Percentiles rank a stretch among this genome's conserved stretches.
phyloP scores from a whole-genome alignment of 2,888 invertebrate species.

The Scaptomyza tumidula region DNA sequence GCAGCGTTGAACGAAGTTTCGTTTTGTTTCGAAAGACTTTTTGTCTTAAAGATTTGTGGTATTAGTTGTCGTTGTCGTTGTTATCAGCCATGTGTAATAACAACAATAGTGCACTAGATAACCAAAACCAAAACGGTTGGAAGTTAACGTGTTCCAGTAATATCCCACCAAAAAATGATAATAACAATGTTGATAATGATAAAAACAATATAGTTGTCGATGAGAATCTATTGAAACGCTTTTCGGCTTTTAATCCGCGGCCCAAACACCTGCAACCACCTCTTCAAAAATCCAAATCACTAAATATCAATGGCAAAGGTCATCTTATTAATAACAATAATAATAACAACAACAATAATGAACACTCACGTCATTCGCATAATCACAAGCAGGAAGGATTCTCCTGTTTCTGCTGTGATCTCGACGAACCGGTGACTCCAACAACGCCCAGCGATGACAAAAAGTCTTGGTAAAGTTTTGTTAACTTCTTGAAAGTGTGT shows the following conservation, averaged over 20 bases:
- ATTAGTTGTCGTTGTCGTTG: constrained; percentile 1
- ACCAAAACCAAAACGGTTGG: constrained; percentile 56
- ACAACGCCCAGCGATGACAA: neutral
- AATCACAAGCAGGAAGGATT: constrained; percentile 44
- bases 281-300: constrained; percentile 61
- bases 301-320: constrained; percentile 35
- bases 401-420: constrained; percentile 58
- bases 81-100: constrained; percentile 70
- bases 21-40: constrained; percentile 9
- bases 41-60: constrained; percentile 22
- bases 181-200: constrained; percentile 14
- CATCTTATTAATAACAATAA: constrained; percentile 6
- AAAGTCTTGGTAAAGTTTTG: constrained; percentile 38
- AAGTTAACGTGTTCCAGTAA: constrained; percentile 44
- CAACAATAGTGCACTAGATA: constrained; percentile 56
- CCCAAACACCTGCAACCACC: constrained; percentile 44
- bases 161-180: constrained; percentile 16
- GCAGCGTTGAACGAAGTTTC: constrained; percentile 36
- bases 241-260: constrained; percentile 39
- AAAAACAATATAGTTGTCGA: constrained; percentile 45
- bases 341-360: neutral
- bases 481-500: too few relatives aligned
- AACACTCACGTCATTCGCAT: constrained; percentile 29
- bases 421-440: constrained; percentile 4
- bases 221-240: constrained; percentile 57